Base-by-base conservation (phyloP, 2,888 invertebrate species). In the Crossocerus cetratus region DNA sequence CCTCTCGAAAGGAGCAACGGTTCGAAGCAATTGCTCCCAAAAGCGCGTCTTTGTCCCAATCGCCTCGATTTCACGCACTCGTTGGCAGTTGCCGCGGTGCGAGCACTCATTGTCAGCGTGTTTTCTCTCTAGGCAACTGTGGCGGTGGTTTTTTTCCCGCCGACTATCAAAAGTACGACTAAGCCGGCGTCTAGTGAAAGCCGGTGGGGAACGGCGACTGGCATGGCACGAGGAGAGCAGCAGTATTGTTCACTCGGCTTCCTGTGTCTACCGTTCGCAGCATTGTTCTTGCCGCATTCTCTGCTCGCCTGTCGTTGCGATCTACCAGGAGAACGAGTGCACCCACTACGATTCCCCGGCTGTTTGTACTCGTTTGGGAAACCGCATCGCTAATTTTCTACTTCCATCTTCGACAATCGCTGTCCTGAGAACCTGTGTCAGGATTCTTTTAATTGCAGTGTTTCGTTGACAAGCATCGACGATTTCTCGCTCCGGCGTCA, bases 191-290 rank as follows among this genome's bases (percentile, higher is more conserved):
- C 32, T 11, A 32, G 32, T 32, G 32, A 32, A 32, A 32, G 32
- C 5, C 32, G 0, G 32, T 8, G 32, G 5, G 32, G 32, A 32
- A 11, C 32, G 32, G 32, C 32, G 32, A 32, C 32, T 11, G 32
- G 32, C 5, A 32, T 32, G 32, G 32, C 32, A 32, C 32, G 8
- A 32, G 32, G 5, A 11, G 69, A 74, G 76, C 76, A 53, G 42
- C 42, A 3, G 60, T 49, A 76, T 74, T 70, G 76, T 74, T 74
- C 22, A 5, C 32, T 44, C 61, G 23, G 49, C 61, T 70, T 73
- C 64, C 64, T 53, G 65, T 66, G 49, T 59, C 62, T 66, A 32
- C 49, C 56, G 75, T 76, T 76, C 74, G 67, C 76, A 74, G 69
- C 61, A 76, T 76, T 76, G 74, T 76, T 65, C 54, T 43, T 2